Evolutionary conservation across 2,113 vertebrate species (phyloP).

Genomic region (Tragelaphus scriptus): DNA sequence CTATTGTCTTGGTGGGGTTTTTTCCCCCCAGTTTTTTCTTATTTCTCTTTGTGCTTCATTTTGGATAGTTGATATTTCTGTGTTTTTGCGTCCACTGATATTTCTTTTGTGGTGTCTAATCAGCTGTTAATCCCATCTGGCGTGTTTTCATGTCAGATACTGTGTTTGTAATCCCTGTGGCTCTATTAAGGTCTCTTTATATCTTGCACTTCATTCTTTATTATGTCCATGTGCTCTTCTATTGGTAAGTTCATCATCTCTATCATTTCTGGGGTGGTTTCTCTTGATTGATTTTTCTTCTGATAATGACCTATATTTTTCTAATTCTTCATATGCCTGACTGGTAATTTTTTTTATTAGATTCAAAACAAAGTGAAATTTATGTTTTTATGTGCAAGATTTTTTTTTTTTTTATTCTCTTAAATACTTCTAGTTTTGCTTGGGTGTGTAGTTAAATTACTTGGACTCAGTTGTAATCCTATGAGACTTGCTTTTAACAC

Average conservation of each 20-base stretch:
- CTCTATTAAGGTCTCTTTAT: background rate
- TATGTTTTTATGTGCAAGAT: background rate
- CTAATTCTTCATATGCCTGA: background rate
- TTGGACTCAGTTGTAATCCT: background rate
- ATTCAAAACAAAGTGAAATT: background rate
- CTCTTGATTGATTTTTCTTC: background rate
- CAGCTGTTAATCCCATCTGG: background rate
- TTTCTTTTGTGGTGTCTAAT: background rate
- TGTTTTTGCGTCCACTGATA: background rate
- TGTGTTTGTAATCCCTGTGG: background rate
- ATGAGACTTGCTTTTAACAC: background rate
- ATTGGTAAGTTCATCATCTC: background rate
- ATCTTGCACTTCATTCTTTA: background rate
- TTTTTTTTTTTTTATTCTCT: conserved; percentile 15
- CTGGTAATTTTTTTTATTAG: background rate
- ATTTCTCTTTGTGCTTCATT: background rate
- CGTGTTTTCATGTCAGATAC: background rate
- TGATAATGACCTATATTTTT: background rate
- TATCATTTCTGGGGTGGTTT: conserved; percentile 1
- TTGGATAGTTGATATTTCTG: background rate
- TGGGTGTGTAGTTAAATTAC: background rate
- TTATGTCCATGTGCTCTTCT: background rate
- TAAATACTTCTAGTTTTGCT: background rate
- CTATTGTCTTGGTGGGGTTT: background rate
- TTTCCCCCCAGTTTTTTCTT: background rate